Evolutionary conservation across 92 coral and sea anemone species (phyloP), one percentile per base, ranked within the genome.

Genomic region (Epizoanthus rinbou): DNA sequence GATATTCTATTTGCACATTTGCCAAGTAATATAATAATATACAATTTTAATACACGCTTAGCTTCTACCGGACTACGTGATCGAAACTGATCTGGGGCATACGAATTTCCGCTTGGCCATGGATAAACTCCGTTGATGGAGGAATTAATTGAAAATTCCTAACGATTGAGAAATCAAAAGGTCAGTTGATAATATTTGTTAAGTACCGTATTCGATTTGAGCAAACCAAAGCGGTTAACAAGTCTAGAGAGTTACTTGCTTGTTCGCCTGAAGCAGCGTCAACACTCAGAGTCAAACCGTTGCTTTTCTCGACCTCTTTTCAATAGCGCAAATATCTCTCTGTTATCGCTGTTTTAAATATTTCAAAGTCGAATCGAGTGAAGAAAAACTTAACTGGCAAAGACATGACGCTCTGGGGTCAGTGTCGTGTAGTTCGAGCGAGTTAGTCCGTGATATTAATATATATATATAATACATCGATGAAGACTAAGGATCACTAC

Each of bases 11-110:
- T 28, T 75, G 81, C 31, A 33, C 80, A 24, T 75, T 28, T 5
- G 50, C 54, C 56, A 25, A 75, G 64, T 57, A 35, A 75, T 31
- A 66, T 57, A n/a, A n/a, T 64, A 75, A 75, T 56, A 75, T 18
- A 62, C 31, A 28, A 28, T 28, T 28, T 28, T 28, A 28, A 28
- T 13, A 62, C 41, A 62, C 41, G 70, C 82, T 60, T 62, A 14
- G 25, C 2, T 15, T 39, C 39, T 3, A 1, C 8, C 41, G 15
- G 47, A 35, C 43, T 78, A 28, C 35, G 43, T 35, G 66, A 67
- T 24, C 73, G 50, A 45, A 7, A 8, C 54, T 47, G 15, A 47
- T 47, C 54, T 9, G 54, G 15, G 54, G 54, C 54, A 47, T 47
- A 9, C 7, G 14, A 47, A 11, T 67, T 62, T 33, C 43, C 62